Evolutionary conservation across 2,797 vertebrate genomes (phyloP).

Genomic region (Synaphobranchus kaupii): DNA sequence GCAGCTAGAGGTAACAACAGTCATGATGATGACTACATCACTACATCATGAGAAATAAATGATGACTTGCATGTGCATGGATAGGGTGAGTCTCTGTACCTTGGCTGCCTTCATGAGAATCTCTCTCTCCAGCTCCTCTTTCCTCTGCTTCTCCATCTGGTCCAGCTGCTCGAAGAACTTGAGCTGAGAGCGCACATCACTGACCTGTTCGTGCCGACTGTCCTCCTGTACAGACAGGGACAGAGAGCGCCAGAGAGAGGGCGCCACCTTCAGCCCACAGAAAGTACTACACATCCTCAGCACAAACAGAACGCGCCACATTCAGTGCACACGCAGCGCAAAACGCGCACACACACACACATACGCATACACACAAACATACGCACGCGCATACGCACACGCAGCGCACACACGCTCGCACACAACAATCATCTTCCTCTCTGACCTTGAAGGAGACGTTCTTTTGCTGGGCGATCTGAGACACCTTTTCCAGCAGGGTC

Average conservation of each 20-base stretch:
- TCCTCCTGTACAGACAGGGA: slow-evolving; percentile 78
- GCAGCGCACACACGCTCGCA: neutral
- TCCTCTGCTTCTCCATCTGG: slow-evolving; percentile 93
- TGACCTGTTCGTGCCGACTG: slow-evolving; percentile 83
- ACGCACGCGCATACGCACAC: neutral
- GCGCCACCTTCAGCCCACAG: slow-evolving; percentile 6
- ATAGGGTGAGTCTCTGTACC: slow-evolving; percentile 62
- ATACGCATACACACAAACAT: neutral
- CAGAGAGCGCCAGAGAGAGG: neutral
- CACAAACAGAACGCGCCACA: neutral
- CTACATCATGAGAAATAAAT: neutral
- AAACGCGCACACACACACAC: too few species aligned
- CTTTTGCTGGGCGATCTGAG: slow-evolving; percentile 91
- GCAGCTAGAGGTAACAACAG: neutral
- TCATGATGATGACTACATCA: too few species aligned
- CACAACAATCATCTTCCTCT: neutral
- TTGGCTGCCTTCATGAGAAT: slow-evolving; percentile 96
- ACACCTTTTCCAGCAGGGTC: slow-evolving; percentile 89
- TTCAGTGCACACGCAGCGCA: neutral
- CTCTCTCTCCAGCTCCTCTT: slow-evolving; percentile 96
- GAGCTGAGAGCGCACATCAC: slow-evolving; percentile 90
- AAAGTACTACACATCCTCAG: neutral
- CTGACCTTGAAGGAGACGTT: slow-evolving; percentile 90
- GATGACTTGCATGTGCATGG: neutral
- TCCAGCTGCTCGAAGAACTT: slow-evolving; percentile 98